These are phyloP conservation scores for Anas georgica DNA, from an alignment of 2,797 vertebrate species.

Conservation along the genomic window DNA sequence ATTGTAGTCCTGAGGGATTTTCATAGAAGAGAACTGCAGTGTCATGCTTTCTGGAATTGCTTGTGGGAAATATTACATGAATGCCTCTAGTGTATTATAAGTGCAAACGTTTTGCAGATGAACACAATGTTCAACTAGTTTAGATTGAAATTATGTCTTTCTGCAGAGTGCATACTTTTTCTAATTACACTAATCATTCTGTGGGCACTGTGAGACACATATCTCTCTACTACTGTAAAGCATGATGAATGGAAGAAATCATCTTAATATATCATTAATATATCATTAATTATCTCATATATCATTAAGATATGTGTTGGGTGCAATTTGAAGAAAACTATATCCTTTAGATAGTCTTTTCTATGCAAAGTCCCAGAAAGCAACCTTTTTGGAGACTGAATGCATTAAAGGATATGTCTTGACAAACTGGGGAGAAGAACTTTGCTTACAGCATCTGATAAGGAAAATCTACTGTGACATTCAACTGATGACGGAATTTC, in stretches of 20 bases:
- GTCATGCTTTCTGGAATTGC: background rate
- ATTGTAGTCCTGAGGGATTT: background rate
- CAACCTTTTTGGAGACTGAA: background rate
- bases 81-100: background rate
- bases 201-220: background rate
- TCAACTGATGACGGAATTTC: background rate
- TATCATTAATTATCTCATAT: too few relatives aligned
- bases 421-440: background rate
- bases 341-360: background rate
- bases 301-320: background rate
- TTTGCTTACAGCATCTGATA: background rate
- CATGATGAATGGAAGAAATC: background rate
- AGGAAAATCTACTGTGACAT: background rate
- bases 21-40: background rate
- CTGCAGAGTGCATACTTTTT: background rate
- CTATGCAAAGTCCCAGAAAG: background rate
- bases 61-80: background rate
- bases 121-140: background rate
- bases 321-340: background rate
- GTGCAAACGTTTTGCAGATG: background rate
- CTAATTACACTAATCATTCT: background rate
- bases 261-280: background rate
- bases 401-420: background rate
- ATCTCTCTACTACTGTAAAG: background rate
- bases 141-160: background rate